These are phyloP conservation scores for Macquaria ambigua DNA, from an alignment of 2,113 vertebrate genomes.

Conservation along the genomic window DNA sequence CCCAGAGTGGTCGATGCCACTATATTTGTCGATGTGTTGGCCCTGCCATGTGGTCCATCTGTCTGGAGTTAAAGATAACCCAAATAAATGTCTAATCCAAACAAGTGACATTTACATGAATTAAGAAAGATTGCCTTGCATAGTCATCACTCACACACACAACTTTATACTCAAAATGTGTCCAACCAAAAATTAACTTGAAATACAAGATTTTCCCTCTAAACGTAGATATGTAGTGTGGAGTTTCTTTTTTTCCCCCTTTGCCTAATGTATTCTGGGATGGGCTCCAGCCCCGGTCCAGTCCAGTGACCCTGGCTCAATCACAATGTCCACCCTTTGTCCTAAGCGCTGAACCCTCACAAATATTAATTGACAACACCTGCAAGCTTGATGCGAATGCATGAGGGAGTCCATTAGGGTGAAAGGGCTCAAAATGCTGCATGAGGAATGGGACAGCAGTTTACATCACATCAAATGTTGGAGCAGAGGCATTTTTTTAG, in stretches of 20 bases:
- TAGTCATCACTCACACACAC: background rate
- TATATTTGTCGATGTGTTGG: background rate
- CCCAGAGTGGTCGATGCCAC: background rate
- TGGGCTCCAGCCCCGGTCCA: conserved; percentile 15
- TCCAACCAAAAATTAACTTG: background rate
- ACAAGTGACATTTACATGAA: background rate
- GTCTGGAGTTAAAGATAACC: background rate
- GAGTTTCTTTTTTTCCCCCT: background rate
- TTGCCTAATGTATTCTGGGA: conserved; percentile 28
- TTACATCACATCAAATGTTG: background rate
- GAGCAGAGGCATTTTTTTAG: background rate
- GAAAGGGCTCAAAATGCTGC: conserved; percentile 7
- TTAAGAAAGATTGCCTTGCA: background rate
- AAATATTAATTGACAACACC: conserved; percentile 47
- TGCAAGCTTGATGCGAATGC: conserved; percentile 32
- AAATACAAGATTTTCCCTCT: background rate
- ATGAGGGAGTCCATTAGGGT: background rate
- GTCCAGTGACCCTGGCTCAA: conserved; percentile 37
- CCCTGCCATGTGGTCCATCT: conserved; percentile 18
- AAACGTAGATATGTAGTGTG: background rate
- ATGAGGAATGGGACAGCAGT: background rate
- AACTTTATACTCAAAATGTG: background rate
- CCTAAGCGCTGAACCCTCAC: conserved; percentile 26
- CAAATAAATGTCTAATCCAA: background rate
- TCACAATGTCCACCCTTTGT: conserved; percentile 23